A percentile compares a stretch with the other conserved stretches of the same genome.
phyloP scores from a whole-genome alignment of 2,888 invertebrate genomes.

The Thysanoteuthis rhombus region DNA sequence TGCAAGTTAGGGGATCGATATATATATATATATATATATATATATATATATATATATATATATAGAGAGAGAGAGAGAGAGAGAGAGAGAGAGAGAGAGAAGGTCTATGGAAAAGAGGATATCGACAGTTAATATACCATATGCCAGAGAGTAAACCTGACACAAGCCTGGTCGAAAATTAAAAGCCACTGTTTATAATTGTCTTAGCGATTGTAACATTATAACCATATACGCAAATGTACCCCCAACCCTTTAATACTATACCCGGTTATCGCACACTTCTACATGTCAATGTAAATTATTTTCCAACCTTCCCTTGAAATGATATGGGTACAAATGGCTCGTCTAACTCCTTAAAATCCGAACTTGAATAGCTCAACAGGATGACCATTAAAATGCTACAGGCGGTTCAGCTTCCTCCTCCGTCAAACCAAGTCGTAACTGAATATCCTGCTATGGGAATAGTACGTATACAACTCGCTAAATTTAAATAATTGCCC shows the following conservation, averaged over 20 bases:
- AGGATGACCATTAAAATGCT: background rate
- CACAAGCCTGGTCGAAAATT: background rate
- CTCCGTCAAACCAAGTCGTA: background rate
- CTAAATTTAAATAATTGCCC: background rate
- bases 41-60: background rate
- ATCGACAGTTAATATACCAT: background rate
- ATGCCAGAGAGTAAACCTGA: background rate
- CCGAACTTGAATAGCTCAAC: background rate
- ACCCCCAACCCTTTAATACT: background rate
- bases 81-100: no score
- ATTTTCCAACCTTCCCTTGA: background rate
- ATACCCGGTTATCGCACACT: background rate
- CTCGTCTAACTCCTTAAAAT: background rate
- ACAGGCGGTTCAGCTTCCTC: background rate
- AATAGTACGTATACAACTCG: background rate
- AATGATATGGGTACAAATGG: background rate
- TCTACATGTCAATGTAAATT: background rate
- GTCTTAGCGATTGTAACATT: background rate
- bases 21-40: no score
- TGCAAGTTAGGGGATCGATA: no score
- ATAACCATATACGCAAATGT: background rate
- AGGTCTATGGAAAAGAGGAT: no score
- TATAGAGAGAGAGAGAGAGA: background rate
- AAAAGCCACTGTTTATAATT: background rate
- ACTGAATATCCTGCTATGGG: background rate